A percentile compares a stretch with the other conserved stretches of the same genome.
Evolutionary conservation across 2,888 invertebrate genomes (phyloP).

Genomic region (Bombylius major): DNA sequence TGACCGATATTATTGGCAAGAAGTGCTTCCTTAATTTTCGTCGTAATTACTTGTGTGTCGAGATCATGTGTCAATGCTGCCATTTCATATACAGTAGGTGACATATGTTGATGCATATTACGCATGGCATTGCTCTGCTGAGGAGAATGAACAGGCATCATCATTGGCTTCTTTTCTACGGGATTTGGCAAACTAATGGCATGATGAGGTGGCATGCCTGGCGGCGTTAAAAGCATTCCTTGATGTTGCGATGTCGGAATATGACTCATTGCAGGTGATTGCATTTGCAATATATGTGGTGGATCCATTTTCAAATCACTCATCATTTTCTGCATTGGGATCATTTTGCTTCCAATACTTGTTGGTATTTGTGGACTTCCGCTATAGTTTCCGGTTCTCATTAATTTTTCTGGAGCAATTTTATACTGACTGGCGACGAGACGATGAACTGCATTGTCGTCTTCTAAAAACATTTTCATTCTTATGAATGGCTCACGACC

Average conservation of each 20-base stretch:
- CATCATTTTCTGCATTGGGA: constrained; percentile 66
- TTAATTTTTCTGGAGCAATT: constrained; percentile 93
- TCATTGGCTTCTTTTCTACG: constrained; percentile 44
- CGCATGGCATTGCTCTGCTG: constrained; percentile 58
- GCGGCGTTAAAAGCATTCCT: constrained; percentile 57
- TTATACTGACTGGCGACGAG: constrained; percentile 94
- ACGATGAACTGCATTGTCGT: constrained; percentile 90
- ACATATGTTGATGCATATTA: constrained; percentile 68
- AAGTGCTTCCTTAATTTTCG: constrained; percentile 92
- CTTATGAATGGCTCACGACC: constrained; percentile 93
- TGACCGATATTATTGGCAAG: constrained; percentile 96
- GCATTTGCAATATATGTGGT: constrained; percentile 45
- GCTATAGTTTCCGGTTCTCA: constrained; percentile 90
- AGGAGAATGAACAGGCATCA: constrained; percentile 48
- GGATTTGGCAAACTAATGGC: constrained; percentile 54
- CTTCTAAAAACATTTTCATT: constrained; percentile 96
- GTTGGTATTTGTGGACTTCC: constrained; percentile 62
- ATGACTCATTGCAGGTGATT: constrained; percentile 37
- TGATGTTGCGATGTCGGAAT: constrained; percentile 27
- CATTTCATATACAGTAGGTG: constrained; percentile 96
- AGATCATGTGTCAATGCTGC: constrained; percentile 91
- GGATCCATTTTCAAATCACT: constrained; percentile 62
- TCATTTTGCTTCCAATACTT: constrained; percentile 60
- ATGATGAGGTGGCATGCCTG: constrained; percentile 65
- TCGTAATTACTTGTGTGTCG: constrained; percentile 92